These are phyloP conservation scores for Drosophila birchii DNA, from an alignment of 2,888 invertebrate species.

Conservation along the genomic window DNA sequence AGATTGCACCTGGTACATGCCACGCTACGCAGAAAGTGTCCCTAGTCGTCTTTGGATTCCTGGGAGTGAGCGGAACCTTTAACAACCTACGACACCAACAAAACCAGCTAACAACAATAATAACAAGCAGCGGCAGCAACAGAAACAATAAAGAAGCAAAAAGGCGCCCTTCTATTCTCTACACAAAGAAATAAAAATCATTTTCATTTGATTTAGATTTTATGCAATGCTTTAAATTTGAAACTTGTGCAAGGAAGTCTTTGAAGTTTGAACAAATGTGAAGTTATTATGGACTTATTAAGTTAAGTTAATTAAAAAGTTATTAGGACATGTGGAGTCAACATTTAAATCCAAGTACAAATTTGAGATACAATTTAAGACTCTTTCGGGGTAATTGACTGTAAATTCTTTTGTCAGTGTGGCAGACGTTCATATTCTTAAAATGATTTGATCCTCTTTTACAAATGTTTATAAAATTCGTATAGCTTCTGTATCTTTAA, in stretches of 20 bases:
- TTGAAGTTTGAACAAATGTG: neutral
- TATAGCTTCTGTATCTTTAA: no score
- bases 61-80: conserved; percentile 55
- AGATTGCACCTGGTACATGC: conserved; percentile 79
- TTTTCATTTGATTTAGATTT: neutral
- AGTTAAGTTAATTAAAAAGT: neutral
- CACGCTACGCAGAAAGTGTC: conserved; percentile 65
- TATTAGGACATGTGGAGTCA: neutral
- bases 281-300: neutral
- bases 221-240: no score
- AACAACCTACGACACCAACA: conserved; percentile 73
- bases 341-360: neutral
- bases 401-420: neutral
- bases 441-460: neutral
- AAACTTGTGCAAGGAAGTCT: neutral
- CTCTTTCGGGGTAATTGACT: neutral
- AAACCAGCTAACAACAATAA: conserved; percentile 56
- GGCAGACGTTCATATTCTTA: neutral
- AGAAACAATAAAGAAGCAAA: conserved; percentile 69
- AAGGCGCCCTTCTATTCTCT: conserved; percentile 21
- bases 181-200: conserved; percentile 1
- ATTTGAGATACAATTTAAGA: neutral
- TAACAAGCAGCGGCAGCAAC: conserved; percentile 47
- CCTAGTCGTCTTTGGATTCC: conserved; percentile 46
- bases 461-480: neutral